Evolutionary conservation across 2,888 invertebrate species (phyloP).

Genomic region (Cerceris rybyensis): DNA sequence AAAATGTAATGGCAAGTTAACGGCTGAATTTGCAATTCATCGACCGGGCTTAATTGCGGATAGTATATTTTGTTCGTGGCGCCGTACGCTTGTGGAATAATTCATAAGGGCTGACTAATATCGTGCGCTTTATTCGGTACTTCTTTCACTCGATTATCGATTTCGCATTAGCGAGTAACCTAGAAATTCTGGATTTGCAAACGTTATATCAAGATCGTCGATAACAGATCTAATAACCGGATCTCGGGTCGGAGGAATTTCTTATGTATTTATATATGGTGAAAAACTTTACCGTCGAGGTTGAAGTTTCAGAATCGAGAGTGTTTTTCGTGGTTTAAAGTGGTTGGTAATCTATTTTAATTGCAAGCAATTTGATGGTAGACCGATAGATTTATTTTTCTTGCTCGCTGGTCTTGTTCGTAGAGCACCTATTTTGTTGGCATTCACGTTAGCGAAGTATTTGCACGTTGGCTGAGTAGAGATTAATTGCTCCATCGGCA

Average conservation of each 20-base stretch:
- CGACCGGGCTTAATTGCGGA: constrained; percentile 51
- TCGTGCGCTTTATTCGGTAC: background rate
- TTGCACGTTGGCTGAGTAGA: constrained; percentile 28
- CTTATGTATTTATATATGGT: background rate
- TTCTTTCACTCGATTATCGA: background rate
- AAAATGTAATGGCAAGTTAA: constrained; percentile 57
- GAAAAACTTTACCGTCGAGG: background rate
- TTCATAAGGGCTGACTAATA: constrained; percentile 17
- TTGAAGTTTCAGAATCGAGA: too few species aligned
- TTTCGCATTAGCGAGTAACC: too few species aligned
- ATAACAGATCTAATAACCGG: too few species aligned
- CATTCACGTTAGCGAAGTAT: constrained; percentile 8
- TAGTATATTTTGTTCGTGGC: constrained; percentile 25
- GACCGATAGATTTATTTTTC: background rate
- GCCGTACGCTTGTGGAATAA: constrained; percentile 42
- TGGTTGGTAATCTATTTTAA: background rate
- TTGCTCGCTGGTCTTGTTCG: background rate
- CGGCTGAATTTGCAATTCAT: constrained; percentile 63
- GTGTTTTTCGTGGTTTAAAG: too few species aligned
- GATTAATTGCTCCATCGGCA: constrained; percentile 50
- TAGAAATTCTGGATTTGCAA: too few species aligned
- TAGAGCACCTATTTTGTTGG: background rate
- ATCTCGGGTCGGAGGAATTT: background rate
- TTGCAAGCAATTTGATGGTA: background rate
- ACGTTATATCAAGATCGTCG: too few species aligned